Conservation (phyloP, 2,797 vertebrate species). For the Tarsius wallacei region DNA sequence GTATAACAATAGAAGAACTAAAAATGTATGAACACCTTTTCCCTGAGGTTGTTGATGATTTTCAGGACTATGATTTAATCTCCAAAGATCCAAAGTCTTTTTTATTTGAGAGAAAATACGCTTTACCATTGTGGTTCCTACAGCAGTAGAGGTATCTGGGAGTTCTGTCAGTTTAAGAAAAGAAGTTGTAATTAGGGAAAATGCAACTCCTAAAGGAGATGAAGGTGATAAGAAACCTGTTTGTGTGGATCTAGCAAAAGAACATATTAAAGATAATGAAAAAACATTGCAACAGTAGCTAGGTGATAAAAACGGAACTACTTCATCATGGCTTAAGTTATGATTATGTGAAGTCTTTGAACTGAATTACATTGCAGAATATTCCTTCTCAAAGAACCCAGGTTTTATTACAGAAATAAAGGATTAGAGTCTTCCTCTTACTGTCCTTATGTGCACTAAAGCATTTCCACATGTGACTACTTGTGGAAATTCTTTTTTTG, state of each 20-base stretch:
- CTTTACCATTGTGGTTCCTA: constrained; percentile 95
- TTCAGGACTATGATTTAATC: constrained; percentile 93
- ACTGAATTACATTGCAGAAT: constrained; percentile 92
- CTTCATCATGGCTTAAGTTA: constrained; percentile 90
- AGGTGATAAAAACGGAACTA: constrained; percentile 82
- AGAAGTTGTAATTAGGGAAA: constrained; percentile 86
- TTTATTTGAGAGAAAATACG: constrained; percentile 89
- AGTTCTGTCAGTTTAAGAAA: constrained; percentile 81
- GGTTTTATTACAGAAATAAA: constrained; percentile 76
- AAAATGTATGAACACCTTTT: too few relatives aligned
- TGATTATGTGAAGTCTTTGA: constrained; percentile 93
- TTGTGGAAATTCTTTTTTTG: constrained; percentile 90
- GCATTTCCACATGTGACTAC: constrained; percentile 87
- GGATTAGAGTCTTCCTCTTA: constrained; percentile 81
- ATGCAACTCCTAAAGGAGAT: constrained; percentile 83
- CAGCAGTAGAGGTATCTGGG: constrained; percentile 91
- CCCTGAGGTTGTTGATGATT: not conserved
- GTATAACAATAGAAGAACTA: too few relatives aligned
- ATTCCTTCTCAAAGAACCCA: constrained; percentile 85
- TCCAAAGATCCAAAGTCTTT: constrained; percentile 92
- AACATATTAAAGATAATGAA: constrained; percentile 86
- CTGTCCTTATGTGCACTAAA: constrained; percentile 86
- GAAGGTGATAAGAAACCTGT: constrained; percentile 87
- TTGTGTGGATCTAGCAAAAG: constrained; percentile 91
- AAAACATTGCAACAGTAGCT: constrained; percentile 81